phyloP scores from a whole-genome alignment of 2,888 invertebrate species.

The Tinea trinotella region DNA sequence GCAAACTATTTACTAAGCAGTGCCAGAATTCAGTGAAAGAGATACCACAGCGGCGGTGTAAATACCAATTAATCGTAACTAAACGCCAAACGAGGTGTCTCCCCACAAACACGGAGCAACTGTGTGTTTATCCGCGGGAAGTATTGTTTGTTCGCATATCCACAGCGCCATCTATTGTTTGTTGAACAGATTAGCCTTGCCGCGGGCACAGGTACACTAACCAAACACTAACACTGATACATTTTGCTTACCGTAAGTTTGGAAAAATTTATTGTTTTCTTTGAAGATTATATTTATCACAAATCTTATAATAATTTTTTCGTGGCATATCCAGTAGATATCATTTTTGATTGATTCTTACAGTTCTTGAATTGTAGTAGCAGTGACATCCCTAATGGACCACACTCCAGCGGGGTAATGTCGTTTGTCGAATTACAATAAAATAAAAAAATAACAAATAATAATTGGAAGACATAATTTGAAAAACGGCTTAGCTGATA shows the following conservation, averaged over 20 bases:
- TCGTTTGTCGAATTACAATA: too few relatives aligned
- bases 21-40: slow-evolving; percentile 2
- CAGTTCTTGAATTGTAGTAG: too few relatives aligned
- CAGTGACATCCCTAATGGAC: too few relatives aligned
- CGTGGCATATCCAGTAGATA: too few relatives aligned
- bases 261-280: not conserved
- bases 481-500: too few relatives aligned
- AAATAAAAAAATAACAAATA: too few relatives aligned
- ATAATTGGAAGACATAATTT: too few relatives aligned
- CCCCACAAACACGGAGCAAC: slow-evolving; percentile 13
- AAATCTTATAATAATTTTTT: too few relatives aligned
- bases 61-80: slow-evolving; percentile 19
- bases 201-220: slow-evolving; percentile 16
- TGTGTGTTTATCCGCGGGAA: slow-evolving; percentile 37
- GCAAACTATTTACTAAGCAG: not conserved
- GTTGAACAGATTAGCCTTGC: slow-evolving; percentile 24
- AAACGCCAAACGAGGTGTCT: slow-evolving; percentile 18
- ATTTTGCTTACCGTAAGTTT: not conserved
- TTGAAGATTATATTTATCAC: not conserved
- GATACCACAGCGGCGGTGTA: slow-evolving; percentile 13
- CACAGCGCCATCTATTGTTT: slow-evolving; percentile 51
- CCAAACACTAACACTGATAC: slow-evolving; percentile 17
- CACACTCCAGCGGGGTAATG: too few relatives aligned
- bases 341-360: too few relatives aligned
- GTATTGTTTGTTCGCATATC: slow-evolving; percentile 48